Evolutionary conservation across 2,888 invertebrate genomes (phyloP).

Genomic region (Kuschelorhynchus macadamiae): DNA sequence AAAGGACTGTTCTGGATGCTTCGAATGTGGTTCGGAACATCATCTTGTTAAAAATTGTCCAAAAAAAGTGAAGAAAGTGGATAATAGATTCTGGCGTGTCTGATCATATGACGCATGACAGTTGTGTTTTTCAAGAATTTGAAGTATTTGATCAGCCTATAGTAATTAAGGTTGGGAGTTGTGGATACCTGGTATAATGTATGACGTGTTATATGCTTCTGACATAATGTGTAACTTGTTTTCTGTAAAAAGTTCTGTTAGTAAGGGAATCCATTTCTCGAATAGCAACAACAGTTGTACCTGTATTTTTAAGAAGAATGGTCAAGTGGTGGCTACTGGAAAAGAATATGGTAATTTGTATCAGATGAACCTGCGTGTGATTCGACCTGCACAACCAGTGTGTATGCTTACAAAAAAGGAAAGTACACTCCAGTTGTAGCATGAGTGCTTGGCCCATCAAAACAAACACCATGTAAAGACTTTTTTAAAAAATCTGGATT

Average conservation of each 20-base stretch:
- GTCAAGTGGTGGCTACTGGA: not conserved
- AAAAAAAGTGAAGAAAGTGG: conserved; percentile 23
- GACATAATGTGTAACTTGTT: conserved; percentile 6
- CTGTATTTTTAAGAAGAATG: conserved; percentile 1
- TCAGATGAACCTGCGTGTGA: not conserved
- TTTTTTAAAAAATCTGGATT: conserved; percentile 4
- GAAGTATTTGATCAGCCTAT: conserved; percentile 32
- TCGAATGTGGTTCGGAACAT: conserved; percentile 33
- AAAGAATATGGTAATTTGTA: not conserved
- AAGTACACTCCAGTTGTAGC: conserved; percentile 4
- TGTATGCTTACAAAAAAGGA: too few relatives aligned
- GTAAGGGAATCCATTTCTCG: conserved; percentile 4
- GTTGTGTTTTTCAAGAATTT: conserved; percentile 33
- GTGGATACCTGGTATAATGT: conserved; percentile 7
- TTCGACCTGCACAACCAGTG: too few relatives aligned
- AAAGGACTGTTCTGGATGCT: conserved; percentile 39
- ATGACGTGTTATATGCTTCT: not conserved
- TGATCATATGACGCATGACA: conserved; percentile 44
- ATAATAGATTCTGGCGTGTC: conserved; percentile 46
- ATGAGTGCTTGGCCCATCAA: conserved; percentile 3
- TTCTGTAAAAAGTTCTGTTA: not conserved
- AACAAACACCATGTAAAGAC: not conserved
- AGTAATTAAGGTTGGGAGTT: not conserved
- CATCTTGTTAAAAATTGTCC: conserved; percentile 12
- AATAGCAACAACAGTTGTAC: not conserved